Conservation (phyloP, 2,113 vertebrate genomes). For the Porphyrio hochstetteri region DNA sequence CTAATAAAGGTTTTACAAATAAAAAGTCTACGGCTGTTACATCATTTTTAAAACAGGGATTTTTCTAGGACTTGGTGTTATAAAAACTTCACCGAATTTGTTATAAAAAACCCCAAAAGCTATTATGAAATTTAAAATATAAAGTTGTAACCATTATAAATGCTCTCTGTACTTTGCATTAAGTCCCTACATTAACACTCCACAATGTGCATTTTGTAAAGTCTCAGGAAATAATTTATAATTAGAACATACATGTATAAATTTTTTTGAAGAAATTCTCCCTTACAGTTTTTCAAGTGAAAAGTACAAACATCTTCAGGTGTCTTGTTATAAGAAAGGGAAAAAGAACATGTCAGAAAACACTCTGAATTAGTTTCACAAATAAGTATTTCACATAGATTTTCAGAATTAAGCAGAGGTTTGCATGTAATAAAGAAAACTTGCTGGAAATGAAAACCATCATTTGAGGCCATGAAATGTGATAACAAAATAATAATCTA, state of each 20-base stretch:
- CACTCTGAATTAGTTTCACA: not conserved
- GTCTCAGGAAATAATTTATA: not conserved
- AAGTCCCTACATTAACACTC: rapidly evolving
- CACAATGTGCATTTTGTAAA: not conserved
- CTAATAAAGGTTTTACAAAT: not conserved
- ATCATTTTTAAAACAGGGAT: rapidly evolving
- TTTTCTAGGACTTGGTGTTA: not conserved
- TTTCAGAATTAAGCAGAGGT: not conserved
- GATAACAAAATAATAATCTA: not conserved
- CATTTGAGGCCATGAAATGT: not conserved
- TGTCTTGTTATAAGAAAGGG: not conserved
- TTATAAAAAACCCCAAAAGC: not conserved
- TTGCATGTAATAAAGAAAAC: not conserved
- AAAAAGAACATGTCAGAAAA: not conserved
- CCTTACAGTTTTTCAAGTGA: not conserved
- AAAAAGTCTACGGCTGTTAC: not conserved
- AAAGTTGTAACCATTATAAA: not conserved
- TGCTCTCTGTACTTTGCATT: not conserved
- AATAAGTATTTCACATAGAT: not conserved
- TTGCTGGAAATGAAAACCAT: not conserved
- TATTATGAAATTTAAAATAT: not conserved
- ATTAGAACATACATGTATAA: rapidly evolving
- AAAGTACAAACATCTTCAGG: rapidly evolving
- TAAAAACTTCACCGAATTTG: not conserved
- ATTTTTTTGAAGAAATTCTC: not conserved